phyloP scores from a whole-genome alignment of 2,113 vertebrate species.

The Anhinga anhinga region DNA sequence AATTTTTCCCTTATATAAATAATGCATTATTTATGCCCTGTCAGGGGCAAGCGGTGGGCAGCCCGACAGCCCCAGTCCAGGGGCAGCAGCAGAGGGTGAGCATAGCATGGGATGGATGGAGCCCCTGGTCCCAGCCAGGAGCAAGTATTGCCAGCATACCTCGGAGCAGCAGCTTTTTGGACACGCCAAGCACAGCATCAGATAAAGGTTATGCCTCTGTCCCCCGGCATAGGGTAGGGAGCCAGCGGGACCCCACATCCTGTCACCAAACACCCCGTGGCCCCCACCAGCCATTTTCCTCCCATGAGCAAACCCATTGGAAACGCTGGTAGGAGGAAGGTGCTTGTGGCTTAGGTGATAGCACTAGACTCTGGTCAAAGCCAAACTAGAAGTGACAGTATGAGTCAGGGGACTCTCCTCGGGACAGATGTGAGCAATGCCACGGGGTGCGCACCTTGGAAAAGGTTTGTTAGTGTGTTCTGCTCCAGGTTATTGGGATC shows the following conservation, averaged over 20 bases:
- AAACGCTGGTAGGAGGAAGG: not conserved
- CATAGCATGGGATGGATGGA: not conserved
- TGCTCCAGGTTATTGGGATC: not conserved
- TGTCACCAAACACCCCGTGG: not conserved
- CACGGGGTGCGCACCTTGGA: accelerated
- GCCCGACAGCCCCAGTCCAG: accelerated
- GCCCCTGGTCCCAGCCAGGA: too few species aligned
- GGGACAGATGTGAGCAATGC: not conserved
- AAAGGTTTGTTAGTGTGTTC: not conserved
- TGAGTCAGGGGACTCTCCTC: not conserved
- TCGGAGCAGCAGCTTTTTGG: not conserved
- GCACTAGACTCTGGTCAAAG: not conserved
- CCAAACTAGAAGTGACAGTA: not conserved
- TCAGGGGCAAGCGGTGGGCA: not conserved
- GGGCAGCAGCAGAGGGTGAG: not conserved
- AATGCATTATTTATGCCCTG: not conserved
- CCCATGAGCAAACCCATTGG: not conserved
- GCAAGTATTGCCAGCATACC: not conserved
- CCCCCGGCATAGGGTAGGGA: accelerated
- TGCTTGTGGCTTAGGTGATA: not conserved
- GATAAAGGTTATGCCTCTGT: not conserved
- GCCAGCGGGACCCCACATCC: accelerated
- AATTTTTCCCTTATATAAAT: not conserved
- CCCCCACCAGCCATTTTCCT: not conserved
- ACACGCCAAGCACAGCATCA: accelerated